phyloP scores from a whole-genome alignment of 2,797 vertebrate species.

The Cichlasoma orientale region DNA sequence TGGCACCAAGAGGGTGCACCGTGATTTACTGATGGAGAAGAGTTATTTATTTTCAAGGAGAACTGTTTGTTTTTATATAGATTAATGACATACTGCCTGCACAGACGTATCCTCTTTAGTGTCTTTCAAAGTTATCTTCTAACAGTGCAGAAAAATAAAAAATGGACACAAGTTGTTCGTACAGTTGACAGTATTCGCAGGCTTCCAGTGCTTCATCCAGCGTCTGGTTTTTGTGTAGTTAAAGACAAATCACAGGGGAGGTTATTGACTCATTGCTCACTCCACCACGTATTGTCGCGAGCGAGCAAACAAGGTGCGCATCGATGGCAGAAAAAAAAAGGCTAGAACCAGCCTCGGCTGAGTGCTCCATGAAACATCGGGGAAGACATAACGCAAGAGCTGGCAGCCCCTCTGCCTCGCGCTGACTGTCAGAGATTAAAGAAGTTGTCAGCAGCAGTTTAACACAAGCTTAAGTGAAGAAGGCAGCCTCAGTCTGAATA shows the following conservation, averaged over 20 bases:
- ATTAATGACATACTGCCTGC: constrained; percentile 29
- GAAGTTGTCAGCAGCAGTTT: constrained; percentile 83
- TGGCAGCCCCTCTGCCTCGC: constrained; percentile 54
- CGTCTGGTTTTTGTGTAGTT: constrained; percentile 36
- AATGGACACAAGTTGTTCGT: constrained; percentile 22
- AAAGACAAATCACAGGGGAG: constrained; percentile 53
- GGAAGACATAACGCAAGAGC: constrained; percentile 66
- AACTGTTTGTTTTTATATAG: constrained; percentile 37
- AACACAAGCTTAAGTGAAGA: constrained; percentile 77
- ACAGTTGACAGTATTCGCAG: constrained; percentile 37
- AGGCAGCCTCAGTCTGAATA: constrained; percentile 68
- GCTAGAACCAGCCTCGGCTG: constrained; percentile 47
- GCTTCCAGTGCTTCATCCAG: constrained; percentile 38
- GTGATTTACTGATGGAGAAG: constrained; percentile 30
- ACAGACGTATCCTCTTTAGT: constrained; percentile 28
- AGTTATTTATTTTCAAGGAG: constrained; percentile 28
- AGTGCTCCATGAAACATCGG: constrained; percentile 69
- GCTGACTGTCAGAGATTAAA: constrained; percentile 81
- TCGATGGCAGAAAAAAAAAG: constrained; percentile 42
- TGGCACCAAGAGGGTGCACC: constrained; percentile 32
- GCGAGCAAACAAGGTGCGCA: constrained; percentile 65
- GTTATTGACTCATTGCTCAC: constrained; percentile 57
- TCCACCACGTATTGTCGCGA: constrained; percentile 59
- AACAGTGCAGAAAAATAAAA: not conserved
- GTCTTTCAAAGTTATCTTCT: constrained; percentile 39